Evolutionary conservation across 2,113 vertebrate genomes (phyloP).

Genomic region (Neoarius graeffei): DNA sequence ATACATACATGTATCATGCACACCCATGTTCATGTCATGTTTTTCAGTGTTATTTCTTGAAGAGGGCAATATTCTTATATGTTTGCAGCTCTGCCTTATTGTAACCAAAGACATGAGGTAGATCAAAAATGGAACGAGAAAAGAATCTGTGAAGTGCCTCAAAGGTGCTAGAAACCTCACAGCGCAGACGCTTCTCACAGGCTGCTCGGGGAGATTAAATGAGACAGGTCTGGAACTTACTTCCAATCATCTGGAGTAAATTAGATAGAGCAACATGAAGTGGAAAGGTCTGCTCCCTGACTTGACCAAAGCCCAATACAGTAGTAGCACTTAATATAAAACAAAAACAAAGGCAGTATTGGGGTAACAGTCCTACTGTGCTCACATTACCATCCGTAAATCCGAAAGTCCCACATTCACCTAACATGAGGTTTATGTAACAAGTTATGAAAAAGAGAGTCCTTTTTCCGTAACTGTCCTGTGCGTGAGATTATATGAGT

Average conservation of each 20-base stretch:
- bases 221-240: conserved; percentile 66
- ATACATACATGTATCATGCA: background rate
- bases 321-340: conserved; percentile 77
- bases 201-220: conserved; percentile 64
- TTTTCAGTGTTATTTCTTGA: background rate
- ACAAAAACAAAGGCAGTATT: conserved; percentile 71
- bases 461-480: background rate
- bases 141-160: background rate
- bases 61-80: background rate
- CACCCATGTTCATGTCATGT: background rate
- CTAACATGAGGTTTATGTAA: conserved; percentile 7
- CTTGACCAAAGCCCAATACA: conserved; percentile 73
- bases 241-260: conserved; percentile 74
- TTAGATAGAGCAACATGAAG: conserved; percentile 70
- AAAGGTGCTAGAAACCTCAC: conserved; percentile 6
- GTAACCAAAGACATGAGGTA: background rate
- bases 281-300: conserved; percentile 73
- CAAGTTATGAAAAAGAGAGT: background rate
- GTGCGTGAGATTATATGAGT: conserved; percentile 3
- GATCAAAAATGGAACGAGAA: background rate
- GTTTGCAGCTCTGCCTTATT: background rate
- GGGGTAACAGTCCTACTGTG: conserved; percentile 44
- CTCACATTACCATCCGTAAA: conserved; percentile 32
- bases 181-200: conserved; percentile 50
- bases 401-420: background rate